Base-by-base conservation (phyloP, 1,140 invertebrate genomes). In the Zophobas morio region DNA sequence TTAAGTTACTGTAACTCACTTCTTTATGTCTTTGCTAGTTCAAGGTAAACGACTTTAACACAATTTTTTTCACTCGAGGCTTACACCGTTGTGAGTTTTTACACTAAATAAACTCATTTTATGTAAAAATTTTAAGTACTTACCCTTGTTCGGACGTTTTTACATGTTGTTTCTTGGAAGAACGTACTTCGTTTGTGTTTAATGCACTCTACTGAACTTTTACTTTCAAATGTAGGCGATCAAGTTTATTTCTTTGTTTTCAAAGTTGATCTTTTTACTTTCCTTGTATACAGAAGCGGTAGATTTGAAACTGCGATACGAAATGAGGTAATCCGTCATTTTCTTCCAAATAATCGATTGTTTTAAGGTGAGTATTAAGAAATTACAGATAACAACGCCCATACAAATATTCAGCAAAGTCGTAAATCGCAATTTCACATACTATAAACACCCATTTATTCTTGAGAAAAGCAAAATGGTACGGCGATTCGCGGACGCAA, bases 21-120 rank as follows among this genome's bases (percentile, higher is more conserved):
- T 70, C 46, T 70, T 81, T 75, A 76, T 78, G 81, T 75, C 79
- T 78, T 77, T 80, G 75, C 78, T 77, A 79, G 60, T 74, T 82
- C 81, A 82, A 82, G 81, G 81, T 82, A 80, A 82, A 82, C 81
- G 71, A 80, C 76, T 82, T 77, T 54, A 75, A 70, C 73, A 66
- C 57, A 42, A 57, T 70, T 76, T 78, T 75, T 75, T 74, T 74
- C 37, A 56, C 49, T 56, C 56, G 56, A 56, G 56, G 56, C 40
- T 74, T 40, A 66, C 60, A 42, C 37, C 60, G 42, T 66, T 66
- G n/a, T 46, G 33, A 1, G 42, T 42, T 66, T 66, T 40, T 42
- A 66, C 6, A 49, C 35, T 1, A 72, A 72, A 72, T 54, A 51
- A 49, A 72, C 1, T 42, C 5, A 39, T 37, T 33, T 56, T 37